Conservation (phyloP, 2,797 vertebrate genomes). For the Xenentodon cancila region DNA sequence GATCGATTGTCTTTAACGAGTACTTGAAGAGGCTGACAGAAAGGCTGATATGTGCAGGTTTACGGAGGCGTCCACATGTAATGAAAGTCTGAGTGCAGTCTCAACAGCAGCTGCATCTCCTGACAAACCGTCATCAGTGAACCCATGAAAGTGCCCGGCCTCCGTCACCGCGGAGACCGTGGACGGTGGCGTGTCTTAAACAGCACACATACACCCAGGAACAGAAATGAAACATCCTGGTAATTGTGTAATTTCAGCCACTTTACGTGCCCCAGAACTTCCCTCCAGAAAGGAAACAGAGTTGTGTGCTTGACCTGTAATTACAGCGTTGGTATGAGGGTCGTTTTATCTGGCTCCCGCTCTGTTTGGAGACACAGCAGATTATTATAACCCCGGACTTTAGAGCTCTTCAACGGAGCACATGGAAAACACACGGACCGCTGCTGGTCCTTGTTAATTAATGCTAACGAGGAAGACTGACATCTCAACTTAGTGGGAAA, state of each 20-base stretch:
- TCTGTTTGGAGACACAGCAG: slow-evolving; percentile 65
- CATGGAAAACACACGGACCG: slow-evolving; percentile 53
- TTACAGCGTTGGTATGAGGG: slow-evolving; percentile 49
- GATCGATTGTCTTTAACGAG: no score
- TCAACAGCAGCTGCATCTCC: slow-evolving; percentile 13
- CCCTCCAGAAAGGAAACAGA: slow-evolving; percentile 42
- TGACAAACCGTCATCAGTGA: slow-evolving; percentile 24
- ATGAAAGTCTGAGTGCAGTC: no score
- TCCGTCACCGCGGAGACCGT: background rate
- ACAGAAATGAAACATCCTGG: slow-evolving; percentile 21
- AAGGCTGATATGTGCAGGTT: no score
- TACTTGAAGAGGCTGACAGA: no score
- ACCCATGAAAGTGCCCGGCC: slow-evolving; percentile 15
- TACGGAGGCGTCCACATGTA: no score
- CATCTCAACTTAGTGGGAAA: slow-evolving; percentile 62
- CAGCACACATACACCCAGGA: slow-evolving; percentile 8
- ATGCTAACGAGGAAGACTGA: slow-evolving; percentile 62
- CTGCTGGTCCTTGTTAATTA: slow-evolving; percentile 37
- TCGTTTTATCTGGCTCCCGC: slow-evolving; percentile 62
- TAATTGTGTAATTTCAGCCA: slow-evolving; percentile 47
- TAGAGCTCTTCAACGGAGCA: slow-evolving; percentile 14
- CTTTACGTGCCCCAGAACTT: slow-evolving; percentile 18
- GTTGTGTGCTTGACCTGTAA: slow-evolving; percentile 51
- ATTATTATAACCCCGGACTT: slow-evolving; percentile 48
- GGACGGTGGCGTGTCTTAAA: slow-evolving; percentile 11